Evolutionary conservation across 2,797 vertebrate genomes (phyloP).

Genomic region (Premnoplex brunnescens): DNA sequence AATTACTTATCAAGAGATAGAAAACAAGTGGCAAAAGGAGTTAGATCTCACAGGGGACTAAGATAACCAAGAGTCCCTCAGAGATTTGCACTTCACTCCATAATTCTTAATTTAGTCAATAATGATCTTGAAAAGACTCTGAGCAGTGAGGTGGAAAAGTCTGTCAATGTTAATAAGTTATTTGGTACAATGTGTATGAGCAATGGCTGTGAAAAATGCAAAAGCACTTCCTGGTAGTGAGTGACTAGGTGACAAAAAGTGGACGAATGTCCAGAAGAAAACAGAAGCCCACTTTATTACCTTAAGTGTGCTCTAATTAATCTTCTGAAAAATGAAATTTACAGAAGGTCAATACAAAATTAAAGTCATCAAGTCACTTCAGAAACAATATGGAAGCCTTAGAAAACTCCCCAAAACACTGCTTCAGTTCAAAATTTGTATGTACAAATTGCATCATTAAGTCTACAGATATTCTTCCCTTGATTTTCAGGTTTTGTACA

Average conservation of each 20-base stretch:
- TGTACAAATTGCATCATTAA: background rate
- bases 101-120: conserved; percentile 13
- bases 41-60: background rate
- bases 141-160: background rate
- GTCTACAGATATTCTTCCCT: background rate
- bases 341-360: background rate
- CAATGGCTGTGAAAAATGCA: background rate
- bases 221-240: background rate
- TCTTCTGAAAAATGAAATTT: background rate
- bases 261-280: background rate
- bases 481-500: background rate
- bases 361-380: background rate
- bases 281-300: background rate
- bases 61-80: background rate
- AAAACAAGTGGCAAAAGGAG: background rate
- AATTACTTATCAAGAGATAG: background rate
- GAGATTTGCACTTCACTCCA: background rate
- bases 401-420: background rate
- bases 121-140: background rate
- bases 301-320: background rate
- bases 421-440: background rate
- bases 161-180: background rate
- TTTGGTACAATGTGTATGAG: background rate
- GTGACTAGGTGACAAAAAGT: background rate
- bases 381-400: background rate